Base-by-base conservation (phyloP, 1,140 invertebrate genomes). In the Drosophila kurseongensis region DNA sequence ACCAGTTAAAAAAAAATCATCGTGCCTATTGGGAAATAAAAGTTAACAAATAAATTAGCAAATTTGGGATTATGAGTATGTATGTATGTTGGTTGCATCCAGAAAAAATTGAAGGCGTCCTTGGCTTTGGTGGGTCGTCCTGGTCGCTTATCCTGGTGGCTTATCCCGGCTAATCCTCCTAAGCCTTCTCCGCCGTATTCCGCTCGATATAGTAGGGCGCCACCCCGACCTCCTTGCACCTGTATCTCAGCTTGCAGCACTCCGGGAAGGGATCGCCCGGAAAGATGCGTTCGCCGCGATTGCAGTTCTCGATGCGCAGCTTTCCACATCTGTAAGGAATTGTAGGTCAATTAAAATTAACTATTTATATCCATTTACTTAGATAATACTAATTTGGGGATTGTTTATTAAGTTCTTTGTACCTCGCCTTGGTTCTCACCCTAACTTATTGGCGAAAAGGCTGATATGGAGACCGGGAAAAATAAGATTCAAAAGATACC, bases 171-270 rank as follows among this genome's bases (percentile, higher is more conserved):
- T 14, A 10, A n/a, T 40, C 10, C 36, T 14, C 36, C 72, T 80
- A 69, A 66, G 56, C 65, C 14, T 54, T 41, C 16, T 61, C 65
- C 13, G 65, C 77, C 6, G 85, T 48, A 44, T 90, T 66, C 36
- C 81, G 44, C n/a, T 86, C 82, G 41, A 91, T 91, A 27, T 75
- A 91, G 48, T 79, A 91, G 41, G 90, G 76, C 40, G 67, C 61
- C 38, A 75, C 84, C n/a, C 80, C 75, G 4, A 57, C 29, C 29
- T 84, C 50, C 38, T 91, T 91, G 75, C 91, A 92, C 55, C 91
- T 92, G 67, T 91, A 92, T n/a, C 72, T 68, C 23, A 91, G 52
- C 16, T 80, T 79, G 55, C 91, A 92, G 67, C 91, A 92, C 14
- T 91, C 90, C 9, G 91, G 91, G 40, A 88, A 92, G 14, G 90